Evolutionary conservation across 2,113 vertebrate species (phyloP).

Genomic region (Pongo abelii): DNA sequence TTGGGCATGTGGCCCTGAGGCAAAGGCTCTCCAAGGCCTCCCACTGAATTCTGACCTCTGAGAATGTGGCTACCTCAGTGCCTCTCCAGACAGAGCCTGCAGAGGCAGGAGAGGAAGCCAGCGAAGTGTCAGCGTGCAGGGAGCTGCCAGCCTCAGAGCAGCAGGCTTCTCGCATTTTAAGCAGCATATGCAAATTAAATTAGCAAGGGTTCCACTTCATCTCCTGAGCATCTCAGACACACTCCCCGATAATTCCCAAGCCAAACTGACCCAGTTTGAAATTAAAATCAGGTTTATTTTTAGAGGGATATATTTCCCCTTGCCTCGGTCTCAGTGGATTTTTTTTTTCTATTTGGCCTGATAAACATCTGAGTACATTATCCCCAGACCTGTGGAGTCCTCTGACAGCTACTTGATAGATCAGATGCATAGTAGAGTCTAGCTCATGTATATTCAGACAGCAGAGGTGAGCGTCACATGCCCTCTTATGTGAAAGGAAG

Average conservation of each 20-base stretch:
- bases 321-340: slow-evolving; percentile 37
- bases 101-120: neutral
- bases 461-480: neutral
- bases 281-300: slow-evolving; percentile 79
- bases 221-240: slow-evolving; percentile 36
- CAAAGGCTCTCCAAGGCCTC: neutral
- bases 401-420: slow-evolving; percentile 12
- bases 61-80: neutral
- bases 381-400: neutral
- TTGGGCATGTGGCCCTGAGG: fast-evolving
- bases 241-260: slow-evolving; percentile 54
- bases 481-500: neutral
- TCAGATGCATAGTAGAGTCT: neutral
- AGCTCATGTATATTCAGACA: neutral
- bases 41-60: neutral
- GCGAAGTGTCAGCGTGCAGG: neutral
- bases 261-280: slow-evolving; percentile 71
- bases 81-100: neutral
- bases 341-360: slow-evolving; percentile 58
- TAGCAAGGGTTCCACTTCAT: slow-evolving; percentile 68
- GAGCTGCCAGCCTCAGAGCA: neutral
- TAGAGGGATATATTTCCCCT: slow-evolving; percentile 64
- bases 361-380: slow-evolving; percentile 70
- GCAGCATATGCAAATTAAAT: slow-evolving; percentile 70
- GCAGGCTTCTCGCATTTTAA: slow-evolving; percentile 61